Evolutionary conservation across 2,888 invertebrate genomes (phyloP), one percentile per base, ranked within the genome.

Genomic region (Horisme vitalbata): DNA sequence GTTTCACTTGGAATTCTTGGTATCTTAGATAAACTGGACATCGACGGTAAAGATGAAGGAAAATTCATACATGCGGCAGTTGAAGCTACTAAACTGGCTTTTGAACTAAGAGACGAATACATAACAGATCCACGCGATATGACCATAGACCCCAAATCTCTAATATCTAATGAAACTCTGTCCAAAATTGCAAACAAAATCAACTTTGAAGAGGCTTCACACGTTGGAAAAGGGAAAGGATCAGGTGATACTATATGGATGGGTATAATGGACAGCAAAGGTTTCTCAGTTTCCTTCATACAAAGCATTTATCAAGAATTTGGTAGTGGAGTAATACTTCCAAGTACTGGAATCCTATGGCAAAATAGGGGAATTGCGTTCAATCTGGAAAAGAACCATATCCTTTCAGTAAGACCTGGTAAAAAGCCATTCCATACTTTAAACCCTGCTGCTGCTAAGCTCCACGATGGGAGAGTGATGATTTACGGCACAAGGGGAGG

Each of bases 181-280:
- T 59, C 58, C n/a, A 60, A 72, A 59, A 75, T 85, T 72, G 71
- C 79, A 3, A 63, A 65, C 38, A 63, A 71, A 27, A 68, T 88
- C 26, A 64, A 74, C 52, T 55, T 69, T 1, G 59, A 78, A 45
- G 41, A 57, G 41, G 70, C 75, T 15, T 70, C 72, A 32, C 31
- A 45, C 2, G 41, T 41, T 21, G 75, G 65, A 18, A 60, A 66
- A 30, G 75, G 74, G 0, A 75, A 72, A 56, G 83, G 81, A 1
- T 65, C 77, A 2, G 86, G 84, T 4, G 88, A 87, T 45, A 88
- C 88, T 8, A 61, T 88, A 41, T 88, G 88, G 88, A 71, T 88
- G 72, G 88, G 87, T 7, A 72, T 75, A 6, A 86, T 87, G 84
- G 88, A 88, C 51, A 71, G 52, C 31, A 82, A 76, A 63, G 88